These are phyloP conservation scores for Scaptomyza tumidula DNA, from an alignment of 2,888 invertebrate species.

Conservation along the genomic window DNA sequence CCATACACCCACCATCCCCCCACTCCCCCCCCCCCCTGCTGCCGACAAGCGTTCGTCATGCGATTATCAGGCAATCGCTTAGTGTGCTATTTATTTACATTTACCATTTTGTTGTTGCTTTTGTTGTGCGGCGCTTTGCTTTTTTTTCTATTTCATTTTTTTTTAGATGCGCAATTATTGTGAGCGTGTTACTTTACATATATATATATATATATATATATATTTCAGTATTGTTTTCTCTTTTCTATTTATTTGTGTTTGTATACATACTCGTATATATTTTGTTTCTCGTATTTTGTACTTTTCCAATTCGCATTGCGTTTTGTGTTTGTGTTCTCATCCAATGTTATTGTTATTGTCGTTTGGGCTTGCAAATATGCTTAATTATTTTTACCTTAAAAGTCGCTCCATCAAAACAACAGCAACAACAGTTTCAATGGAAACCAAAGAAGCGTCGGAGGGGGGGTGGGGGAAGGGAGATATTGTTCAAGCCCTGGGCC, in stretches of 20 bases:
- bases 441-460: conserved; percentile 5
- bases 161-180: conserved; percentile 81
- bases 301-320: conserved; percentile 70
- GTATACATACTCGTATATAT: conserved; percentile 3
- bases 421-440: conserved; percentile 43
- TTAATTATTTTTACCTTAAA: conserved; percentile 82
- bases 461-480: neutral
- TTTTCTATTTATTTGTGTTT: conserved; percentile 37
- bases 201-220: too few species aligned
- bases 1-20: neutral
- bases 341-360: conserved; percentile 17
- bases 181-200: conserved; percentile 72
- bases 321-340: conserved; percentile 56
- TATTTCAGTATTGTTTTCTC: conserved; percentile 64
- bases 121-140: conserved; percentile 16
- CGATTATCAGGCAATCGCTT: conserved; percentile 79
- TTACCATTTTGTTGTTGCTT: conserved; percentile 50
- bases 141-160: conserved; percentile 54
- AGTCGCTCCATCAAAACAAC: conserved; percentile 70
- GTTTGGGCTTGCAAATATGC: conserved; percentile 70
- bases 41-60: conserved; percentile 65
- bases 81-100: conserved; percentile 76
- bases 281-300: conserved; percentile 44
- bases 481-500: conserved; percentile 64
- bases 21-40: conserved; percentile 8